phyloP scores from a whole-genome alignment of 2,797 vertebrate species.

The Galagoides demidoff region DNA sequence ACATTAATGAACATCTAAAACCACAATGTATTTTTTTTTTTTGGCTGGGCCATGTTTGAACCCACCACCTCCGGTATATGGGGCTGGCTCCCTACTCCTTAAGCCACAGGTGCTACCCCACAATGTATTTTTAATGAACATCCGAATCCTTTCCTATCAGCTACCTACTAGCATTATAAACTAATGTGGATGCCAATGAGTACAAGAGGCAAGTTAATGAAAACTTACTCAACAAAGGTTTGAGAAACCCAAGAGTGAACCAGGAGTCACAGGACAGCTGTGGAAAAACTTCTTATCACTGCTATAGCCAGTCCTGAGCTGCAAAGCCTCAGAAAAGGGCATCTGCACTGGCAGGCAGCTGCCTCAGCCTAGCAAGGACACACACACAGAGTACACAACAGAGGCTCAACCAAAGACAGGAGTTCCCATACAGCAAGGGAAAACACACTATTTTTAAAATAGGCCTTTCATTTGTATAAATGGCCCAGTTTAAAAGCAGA shows the following conservation, averaged over 20 bases:
- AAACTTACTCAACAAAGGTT: rapidly evolving
- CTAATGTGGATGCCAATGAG: rapidly evolving
- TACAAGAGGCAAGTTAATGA: neutral
- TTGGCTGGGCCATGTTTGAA: too few species aligned
- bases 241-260: rapidly evolving
- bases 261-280: rapidly evolving
- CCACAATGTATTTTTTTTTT: neutral
- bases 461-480: neutral
- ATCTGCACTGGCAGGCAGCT: neutral
- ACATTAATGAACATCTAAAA: rapidly evolving
- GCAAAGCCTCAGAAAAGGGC: too few species aligned
- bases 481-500: neutral
- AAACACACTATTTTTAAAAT: neutral
- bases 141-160: rapidly evolving
- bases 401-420: neutral
- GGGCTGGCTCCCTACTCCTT: too few species aligned
- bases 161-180: rapidly evolving
- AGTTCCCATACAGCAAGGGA: neutral
- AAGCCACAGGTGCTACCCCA: too few species aligned
- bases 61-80: too few species aligned
- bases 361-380: neutral
- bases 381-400: rapidly evolving
- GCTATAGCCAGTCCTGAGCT: neutral
- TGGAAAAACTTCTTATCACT: rapidly evolving
- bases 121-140: neutral